Evolutionary conservation across 1,140 invertebrate genomes (phyloP), one percentile per base, ranked within the genome.

Genomic region (Neodiprion pinetum): DNA sequence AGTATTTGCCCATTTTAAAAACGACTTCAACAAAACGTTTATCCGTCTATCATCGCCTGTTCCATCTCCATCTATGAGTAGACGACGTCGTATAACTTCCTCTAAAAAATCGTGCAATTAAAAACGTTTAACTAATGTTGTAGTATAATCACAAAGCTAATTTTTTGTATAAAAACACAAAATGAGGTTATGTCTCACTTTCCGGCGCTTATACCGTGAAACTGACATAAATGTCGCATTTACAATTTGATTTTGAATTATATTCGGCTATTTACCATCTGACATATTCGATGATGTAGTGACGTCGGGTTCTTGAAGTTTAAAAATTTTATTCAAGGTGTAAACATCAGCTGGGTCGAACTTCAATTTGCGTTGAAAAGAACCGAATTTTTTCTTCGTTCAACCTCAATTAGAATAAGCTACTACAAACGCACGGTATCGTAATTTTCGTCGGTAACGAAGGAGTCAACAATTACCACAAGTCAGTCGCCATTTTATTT

Each of bases 51-150:
- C 97, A 88, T 99, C 97, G 67, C 97, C 97, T 40, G 95, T 97
- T 40, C 97, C 97, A 92, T 99, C 97, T 47, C 97, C 97, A 88
- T 99, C 97, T 83, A 98, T 97, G 10, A 98, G 88, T 17, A 99
- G 87, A 76, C 96, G 91, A 77, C 96, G 91, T 78, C 95, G 93
- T 76, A 98, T 98, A 68, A 99, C 95, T 86, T 98, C 97, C 89
- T 98, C 97, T 97, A 84, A 92, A 79, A 80, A 78, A 78, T 66
- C 28, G 72, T 73, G 28, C 28, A 40, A 40, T 3, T 40, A 40
- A 5, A 40, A 40, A 40, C 28, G 28, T 40, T 40, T 65, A 74
- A 76, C 66, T 69, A 23, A 72, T 72, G 12, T 40, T 10, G 70
- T 40, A 40, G 28, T 40, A 5, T 40, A 40, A 40, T 40, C 5